Percentiles rank a stretch among this genome's conserved stretches.
These are phyloP conservation scores for Ophraella communa DNA, from an alignment of 2,888 invertebrate species.

Conservation along the genomic window DNA sequence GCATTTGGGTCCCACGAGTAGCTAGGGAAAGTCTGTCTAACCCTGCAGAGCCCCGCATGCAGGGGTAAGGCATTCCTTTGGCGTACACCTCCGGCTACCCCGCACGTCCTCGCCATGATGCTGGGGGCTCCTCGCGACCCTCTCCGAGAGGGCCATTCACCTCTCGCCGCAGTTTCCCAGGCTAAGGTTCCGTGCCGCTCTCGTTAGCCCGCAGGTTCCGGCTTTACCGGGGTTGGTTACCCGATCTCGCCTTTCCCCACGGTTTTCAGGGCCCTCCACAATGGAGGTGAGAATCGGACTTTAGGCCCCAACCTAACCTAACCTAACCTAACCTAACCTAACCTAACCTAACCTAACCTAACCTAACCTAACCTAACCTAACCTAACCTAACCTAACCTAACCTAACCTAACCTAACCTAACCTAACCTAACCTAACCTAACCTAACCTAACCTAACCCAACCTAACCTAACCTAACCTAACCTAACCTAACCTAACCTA, in stretches of 20 bases:
- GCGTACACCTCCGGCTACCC: background rate
- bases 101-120: too few species aligned
- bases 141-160: background rate
- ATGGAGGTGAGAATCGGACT: too few species aligned
- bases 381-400: too few species aligned
- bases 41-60: background rate
- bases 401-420: constrained; percentile 1
- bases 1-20: background rate
- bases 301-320: background rate
- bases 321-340: background rate
- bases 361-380: too few species aligned
- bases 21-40: background rate
- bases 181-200: too few species aligned
- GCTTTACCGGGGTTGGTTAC: background rate
- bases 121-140: background rate
- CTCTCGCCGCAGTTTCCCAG: background rate
- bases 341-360: background rate
- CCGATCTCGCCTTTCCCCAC: background rate
- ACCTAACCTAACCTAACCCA: too few species aligned
- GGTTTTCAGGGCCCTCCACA: background rate
- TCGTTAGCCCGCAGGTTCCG: background rate
- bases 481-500: too few species aligned
- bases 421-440: background rate
- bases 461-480: too few species aligned
- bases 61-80: background rate